These are phyloP conservation scores for Nebria salina DNA, from an alignment of 2,888 invertebrate genomes.

Conservation along the genomic window DNA sequence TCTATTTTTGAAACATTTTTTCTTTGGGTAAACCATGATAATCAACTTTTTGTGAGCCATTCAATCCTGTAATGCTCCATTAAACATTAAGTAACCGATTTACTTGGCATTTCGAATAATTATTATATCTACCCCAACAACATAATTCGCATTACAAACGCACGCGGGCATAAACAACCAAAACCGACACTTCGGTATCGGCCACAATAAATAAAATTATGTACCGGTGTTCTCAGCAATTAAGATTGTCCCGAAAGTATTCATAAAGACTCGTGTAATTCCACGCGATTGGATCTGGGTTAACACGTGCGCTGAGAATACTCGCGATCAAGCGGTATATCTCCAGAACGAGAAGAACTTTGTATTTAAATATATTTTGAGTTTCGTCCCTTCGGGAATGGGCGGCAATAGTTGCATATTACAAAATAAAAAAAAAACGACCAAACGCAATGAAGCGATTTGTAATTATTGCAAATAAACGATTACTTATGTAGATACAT, in stretches of 20 bases:
- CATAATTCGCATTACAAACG: neutral
- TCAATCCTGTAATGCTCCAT: neutral
- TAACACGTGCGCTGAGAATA: neutral
- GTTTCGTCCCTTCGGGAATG: neutral
- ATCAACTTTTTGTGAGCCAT: neutral
- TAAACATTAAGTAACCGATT: neutral
- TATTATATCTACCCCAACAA: neutral
- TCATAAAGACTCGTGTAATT: slow-evolving; percentile 21
- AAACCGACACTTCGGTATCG: neutral
- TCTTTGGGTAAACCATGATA: no score
- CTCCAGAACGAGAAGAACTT: neutral
- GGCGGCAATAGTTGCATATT: slow-evolving; percentile 6
- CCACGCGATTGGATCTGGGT: slow-evolving; percentile 14
- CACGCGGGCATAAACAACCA: neutral
- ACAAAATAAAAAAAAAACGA: neutral
- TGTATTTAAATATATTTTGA: slow-evolving; percentile 4
- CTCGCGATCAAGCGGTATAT: neutral
- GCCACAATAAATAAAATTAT: slow-evolving; percentile 16
- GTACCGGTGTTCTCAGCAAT: slow-evolving; percentile 10
- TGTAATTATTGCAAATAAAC: neutral
- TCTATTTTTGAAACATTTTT: no score
- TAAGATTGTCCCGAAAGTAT: slow-evolving; percentile 21
- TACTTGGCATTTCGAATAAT: neutral
- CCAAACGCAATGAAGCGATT: neutral
- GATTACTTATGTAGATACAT: neutral